Evolutionary conservation across 1,140 invertebrate genomes (phyloP).

Genomic region (Muscidifurax raptorellus): DNA sequence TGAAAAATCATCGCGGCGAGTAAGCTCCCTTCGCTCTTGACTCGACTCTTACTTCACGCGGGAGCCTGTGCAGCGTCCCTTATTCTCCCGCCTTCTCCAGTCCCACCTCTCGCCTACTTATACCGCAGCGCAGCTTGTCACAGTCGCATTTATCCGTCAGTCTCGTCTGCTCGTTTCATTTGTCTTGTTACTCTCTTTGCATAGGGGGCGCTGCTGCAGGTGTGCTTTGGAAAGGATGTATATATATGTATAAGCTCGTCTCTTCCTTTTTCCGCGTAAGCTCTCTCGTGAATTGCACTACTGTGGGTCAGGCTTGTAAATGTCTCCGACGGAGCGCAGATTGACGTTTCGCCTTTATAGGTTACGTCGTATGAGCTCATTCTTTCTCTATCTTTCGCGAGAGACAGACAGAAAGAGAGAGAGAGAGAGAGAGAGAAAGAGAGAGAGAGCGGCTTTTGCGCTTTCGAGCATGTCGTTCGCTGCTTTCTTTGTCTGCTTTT

Average conservation of each 20-base stretch:
- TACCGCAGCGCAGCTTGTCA: neutral
- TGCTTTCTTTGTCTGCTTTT: constrained; percentile 7
- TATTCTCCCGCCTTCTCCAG: neutral
- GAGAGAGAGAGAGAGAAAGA: too few species aligned
- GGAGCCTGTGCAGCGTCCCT: neutral
- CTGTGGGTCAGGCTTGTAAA: neutral
- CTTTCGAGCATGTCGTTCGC: constrained; percentile 4
- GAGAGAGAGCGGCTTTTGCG: neutral
- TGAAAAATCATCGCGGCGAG: too few species aligned
- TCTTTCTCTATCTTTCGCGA: neutral
- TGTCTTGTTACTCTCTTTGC: neutral
- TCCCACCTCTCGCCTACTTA: too few species aligned
- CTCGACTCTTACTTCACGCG: too few species aligned
- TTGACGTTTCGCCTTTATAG: constrained; percentile 11
- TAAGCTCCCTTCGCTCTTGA: too few species aligned
- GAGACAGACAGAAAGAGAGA: too few species aligned
- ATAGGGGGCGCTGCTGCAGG: neutral
- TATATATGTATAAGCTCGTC: neutral
- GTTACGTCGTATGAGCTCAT: neutral
- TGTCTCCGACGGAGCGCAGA: neutral
- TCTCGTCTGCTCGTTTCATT: neutral
- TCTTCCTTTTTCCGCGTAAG: neutral
- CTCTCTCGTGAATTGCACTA: neutral
- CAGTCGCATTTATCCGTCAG: neutral
- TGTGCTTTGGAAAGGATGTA: neutral